Evolutionary conservation across 2,888 invertebrate species (phyloP).

Genomic region (Melieria picta): DNA sequence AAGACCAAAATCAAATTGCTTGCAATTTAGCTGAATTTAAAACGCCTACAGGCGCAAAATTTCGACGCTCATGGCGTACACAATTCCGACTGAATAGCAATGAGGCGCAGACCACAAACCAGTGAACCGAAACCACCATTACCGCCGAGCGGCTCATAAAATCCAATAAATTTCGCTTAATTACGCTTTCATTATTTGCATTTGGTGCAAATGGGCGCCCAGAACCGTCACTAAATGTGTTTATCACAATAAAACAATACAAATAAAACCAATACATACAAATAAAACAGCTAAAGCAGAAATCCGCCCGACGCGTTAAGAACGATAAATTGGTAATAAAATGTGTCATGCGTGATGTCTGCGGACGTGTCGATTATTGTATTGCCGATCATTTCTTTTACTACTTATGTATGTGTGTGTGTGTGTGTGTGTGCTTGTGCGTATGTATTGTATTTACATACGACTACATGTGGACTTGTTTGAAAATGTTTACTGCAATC

Average conservation of each 20-base stretch:
- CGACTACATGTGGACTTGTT: too few relatives aligned
- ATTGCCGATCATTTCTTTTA: neutral
- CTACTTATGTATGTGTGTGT: neutral
- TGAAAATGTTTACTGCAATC: too few relatives aligned
- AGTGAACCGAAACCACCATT: too few relatives aligned
- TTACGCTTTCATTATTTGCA: constrained; percentile 17
- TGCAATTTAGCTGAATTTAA: too few relatives aligned
- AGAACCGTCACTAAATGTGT: constrained; percentile 4
- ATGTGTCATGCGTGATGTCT: constrained; percentile 19
- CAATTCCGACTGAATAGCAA: too few relatives aligned
- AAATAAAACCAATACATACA: neutral
- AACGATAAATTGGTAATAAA: constrained; percentile 18
- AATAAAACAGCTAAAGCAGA: neutral
- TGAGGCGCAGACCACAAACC: neutral
- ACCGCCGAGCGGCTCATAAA: too few relatives aligned
- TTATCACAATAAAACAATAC: neutral
- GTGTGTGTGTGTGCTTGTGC: neutral
- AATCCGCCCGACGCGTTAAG: neutral
- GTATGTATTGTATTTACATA: too few relatives aligned
- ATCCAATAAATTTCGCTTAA: constrained; percentile 20
- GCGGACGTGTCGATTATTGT: neutral
- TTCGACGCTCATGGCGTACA: too few relatives aligned
- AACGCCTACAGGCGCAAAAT: too few relatives aligned
- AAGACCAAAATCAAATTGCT: neutral
- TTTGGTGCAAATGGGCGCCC: neutral